These are phyloP conservation scores for Aplodontia rufa DNA, from an alignment of 2,113 vertebrate species.

Conservation along the genomic window DNA sequence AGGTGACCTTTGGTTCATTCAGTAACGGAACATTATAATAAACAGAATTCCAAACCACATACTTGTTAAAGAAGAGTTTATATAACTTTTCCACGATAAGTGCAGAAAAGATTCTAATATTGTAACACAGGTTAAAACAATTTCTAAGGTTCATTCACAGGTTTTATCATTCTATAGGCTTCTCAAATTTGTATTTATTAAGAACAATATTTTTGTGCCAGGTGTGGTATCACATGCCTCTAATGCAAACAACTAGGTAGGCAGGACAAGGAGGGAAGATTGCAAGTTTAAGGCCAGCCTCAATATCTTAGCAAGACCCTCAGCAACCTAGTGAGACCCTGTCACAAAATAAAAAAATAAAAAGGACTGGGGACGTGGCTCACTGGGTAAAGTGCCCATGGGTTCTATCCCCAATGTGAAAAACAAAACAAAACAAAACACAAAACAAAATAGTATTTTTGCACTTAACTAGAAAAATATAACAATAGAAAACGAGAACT, in stretches of 20 bases:
- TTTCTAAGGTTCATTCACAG: slow-evolving; percentile 24
- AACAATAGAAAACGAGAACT: not conserved
- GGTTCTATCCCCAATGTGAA: no score
- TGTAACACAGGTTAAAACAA: not conserved
- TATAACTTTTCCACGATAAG: not conserved
- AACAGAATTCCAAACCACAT: not conserved
- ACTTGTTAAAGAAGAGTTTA: not conserved
- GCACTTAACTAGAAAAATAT: not conserved
- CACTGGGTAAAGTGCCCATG: no score
- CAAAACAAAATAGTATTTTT: not conserved
- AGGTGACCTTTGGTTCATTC: not conserved
- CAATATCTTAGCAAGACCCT: no score
- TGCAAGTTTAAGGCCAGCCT: no score
- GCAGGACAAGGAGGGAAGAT: no score
- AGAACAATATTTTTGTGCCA: not conserved
- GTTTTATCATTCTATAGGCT: not conserved
- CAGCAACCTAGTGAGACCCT: no score
- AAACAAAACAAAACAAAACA: not conserved
- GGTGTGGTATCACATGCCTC: no score
- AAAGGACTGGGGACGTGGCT: no score
- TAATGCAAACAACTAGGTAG: no score
- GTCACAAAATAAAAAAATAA: no score
- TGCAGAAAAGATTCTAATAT: not conserved
- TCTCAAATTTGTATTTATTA: not conserved
- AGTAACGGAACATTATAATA: not conserved